phyloP scores from a whole-genome alignment of 2,888 invertebrate species.

The Agonopterix alstromeriana region DNA sequence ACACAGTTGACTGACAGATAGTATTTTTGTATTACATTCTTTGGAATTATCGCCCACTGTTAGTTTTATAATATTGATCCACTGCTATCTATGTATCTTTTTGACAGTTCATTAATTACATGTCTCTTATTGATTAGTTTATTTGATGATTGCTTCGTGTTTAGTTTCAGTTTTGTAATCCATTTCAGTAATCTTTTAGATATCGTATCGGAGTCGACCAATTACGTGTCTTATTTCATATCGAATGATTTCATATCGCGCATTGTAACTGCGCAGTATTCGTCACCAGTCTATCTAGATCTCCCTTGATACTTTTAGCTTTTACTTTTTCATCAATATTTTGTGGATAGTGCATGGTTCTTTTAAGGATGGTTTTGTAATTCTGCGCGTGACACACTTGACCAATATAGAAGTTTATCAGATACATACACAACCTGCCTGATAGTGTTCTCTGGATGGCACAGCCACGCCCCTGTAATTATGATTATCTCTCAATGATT shows the following conservation, averaged over 20 bases:
- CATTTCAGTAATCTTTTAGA: constrained; percentile 22
- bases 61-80: constrained; percentile 17
- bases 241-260: constrained; percentile 22
- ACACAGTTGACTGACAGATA: constrained; percentile 41
- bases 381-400: constrained; percentile 28
- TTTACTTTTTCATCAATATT: background rate
- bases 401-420: constrained; percentile 39
- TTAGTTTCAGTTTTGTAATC: constrained; percentile 19
- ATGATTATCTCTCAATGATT: constrained; percentile 51
- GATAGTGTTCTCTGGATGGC: constrained; percentile 19
- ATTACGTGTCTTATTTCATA: constrained; percentile 34
- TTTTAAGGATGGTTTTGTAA: constrained; percentile 12
- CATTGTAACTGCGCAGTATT: constrained; percentile 42
- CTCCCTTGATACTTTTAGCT: constrained; percentile 5
- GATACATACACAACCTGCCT: constrained; percentile 21
- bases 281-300: constrained; percentile 6
- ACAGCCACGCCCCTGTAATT: constrained; percentile 57
- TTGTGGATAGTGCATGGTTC: constrained; percentile 6
- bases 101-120: constrained; percentile 29
- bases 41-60: constrained; percentile 31
- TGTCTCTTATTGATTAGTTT: constrained; percentile 10
- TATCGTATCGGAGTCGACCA: constrained; percentile 26
- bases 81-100: constrained; percentile 26
- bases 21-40: constrained; percentile 27
- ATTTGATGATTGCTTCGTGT: background rate